These are phyloP conservation scores for Probosciger aterrimus DNA, from an alignment of 2,113 vertebrate species.

Conservation along the genomic window DNA sequence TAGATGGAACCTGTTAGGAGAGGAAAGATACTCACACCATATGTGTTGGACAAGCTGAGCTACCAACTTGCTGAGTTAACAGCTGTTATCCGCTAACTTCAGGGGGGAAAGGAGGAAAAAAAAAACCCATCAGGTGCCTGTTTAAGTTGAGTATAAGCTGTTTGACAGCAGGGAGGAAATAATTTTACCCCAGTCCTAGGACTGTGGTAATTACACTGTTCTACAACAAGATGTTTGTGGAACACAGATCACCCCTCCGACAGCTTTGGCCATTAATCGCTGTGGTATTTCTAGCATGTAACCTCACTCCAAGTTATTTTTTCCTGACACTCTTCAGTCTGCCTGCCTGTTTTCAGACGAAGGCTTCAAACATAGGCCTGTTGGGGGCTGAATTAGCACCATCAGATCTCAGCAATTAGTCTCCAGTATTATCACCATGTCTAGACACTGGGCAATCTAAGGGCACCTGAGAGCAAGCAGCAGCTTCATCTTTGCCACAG, in stretches of 20 bases:
- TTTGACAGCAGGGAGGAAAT: neutral
- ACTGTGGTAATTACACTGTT: neutral
- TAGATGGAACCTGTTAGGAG: neutral
- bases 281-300: neutral
- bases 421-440: neutral
- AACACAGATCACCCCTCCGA: neutral
- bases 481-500: neutral
- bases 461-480: neutral
- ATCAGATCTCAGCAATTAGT: neutral
- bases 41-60: neutral
- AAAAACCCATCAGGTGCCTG: neutral
- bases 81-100: slow-evolving; percentile 17
- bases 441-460: neutral
- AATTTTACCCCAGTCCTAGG: neutral
- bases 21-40: neutral
- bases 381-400: neutral
- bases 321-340: neutral
- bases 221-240: neutral
- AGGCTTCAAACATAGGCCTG: neutral
- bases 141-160: neutral
- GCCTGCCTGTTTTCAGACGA: neutral
- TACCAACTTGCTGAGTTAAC: neutral
- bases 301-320: neutral
- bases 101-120: neutral
- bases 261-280: neutral